These are phyloP conservation scores for Ariolimax columbianus DNA, from an alignment of 2,888 invertebrate genomes.

Conservation along the genomic window DNA sequence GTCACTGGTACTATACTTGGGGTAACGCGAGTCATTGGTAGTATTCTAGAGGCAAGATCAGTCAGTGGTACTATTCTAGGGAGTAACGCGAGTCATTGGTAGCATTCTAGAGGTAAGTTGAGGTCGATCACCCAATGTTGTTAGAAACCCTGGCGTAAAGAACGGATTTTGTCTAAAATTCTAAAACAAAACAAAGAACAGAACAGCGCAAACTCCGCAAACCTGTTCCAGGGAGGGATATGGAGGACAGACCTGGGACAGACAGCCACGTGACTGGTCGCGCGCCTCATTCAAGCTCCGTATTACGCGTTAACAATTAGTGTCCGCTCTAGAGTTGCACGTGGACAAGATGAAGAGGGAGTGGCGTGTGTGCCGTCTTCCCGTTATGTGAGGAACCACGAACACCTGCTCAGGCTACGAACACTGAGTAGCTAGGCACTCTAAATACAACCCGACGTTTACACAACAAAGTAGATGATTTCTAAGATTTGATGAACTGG, in stretches of 20 bases:
- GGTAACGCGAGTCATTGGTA: too few species aligned
- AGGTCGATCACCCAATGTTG: too few species aligned
- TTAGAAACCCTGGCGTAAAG: too few species aligned
- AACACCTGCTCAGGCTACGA: slow-evolving; percentile 31
- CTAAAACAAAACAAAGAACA: slow-evolving; percentile 19
- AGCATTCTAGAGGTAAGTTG: too few species aligned
- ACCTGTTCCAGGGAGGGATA: not conserved
- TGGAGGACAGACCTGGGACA: slow-evolving; percentile 1
- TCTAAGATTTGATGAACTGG: too few species aligned
- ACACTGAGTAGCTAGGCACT: not conserved
- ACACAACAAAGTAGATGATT: not conserved
- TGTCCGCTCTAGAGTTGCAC: slow-evolving; percentile 30
- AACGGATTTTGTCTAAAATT: too few species aligned
- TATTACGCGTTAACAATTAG: slow-evolving; percentile 31
- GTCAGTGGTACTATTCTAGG: too few species aligned
- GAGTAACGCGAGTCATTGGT: too few species aligned
- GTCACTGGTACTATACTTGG: too few species aligned
- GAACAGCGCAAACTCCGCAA: not conserved
- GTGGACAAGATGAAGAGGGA: slow-evolving; percentile 12
- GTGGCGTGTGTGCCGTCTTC: slow-evolving; percentile 2
- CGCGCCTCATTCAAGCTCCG: slow-evolving; percentile 6
- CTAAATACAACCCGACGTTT: not conserved
- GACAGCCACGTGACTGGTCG: slow-evolving; percentile 29
- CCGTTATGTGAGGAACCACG: not conserved
- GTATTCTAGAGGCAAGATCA: too few species aligned